These are phyloP conservation scores for Acanthornis magna DNA, from an alignment of 2,797 vertebrate genomes.

Conservation along the genomic window DNA sequence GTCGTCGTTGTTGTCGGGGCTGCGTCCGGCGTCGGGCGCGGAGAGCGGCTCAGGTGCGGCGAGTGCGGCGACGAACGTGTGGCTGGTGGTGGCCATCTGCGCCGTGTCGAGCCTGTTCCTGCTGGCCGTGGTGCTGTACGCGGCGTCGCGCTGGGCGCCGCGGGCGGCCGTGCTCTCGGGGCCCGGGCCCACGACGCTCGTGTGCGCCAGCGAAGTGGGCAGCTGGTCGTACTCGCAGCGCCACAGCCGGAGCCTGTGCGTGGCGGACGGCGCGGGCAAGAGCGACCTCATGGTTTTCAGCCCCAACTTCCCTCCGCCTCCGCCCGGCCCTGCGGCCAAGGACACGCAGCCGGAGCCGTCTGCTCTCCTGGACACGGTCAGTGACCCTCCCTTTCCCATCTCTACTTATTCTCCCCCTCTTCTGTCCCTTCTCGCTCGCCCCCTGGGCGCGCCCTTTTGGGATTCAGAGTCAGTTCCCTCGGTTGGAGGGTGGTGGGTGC, in stretches of 20 bases:
- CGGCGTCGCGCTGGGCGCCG: slow-evolving; percentile 6
- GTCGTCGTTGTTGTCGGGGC: background rate
- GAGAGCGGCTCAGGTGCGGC: background rate
- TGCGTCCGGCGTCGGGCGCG: background rate
- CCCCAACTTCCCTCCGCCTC: background rate
- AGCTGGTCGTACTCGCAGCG: slow-evolving; percentile 65
- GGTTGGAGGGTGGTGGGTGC: too few species aligned
- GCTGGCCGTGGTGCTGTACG: slow-evolving; percentile 50
- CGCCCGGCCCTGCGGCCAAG: background rate
- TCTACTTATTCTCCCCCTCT: too few species aligned
- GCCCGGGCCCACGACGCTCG: background rate
- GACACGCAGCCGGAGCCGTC: background rate
- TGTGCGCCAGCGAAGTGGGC: slow-evolving; percentile 61
- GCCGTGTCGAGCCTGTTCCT: background rate
- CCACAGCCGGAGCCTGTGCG: slow-evolving; percentile 56
- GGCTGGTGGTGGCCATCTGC: background rate
- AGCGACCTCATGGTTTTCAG: slow-evolving; percentile 48
- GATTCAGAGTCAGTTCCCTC: too few species aligned
- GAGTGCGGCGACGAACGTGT: background rate
- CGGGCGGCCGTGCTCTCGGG: background rate
- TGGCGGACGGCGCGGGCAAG: background rate
- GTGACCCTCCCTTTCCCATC: background rate
- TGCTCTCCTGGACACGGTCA: background rate
- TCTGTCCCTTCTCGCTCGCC: too few species aligned
- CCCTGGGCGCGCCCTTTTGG: too few species aligned